Evolutionary conservation across 1,140 invertebrate species (phyloP), one percentile per base, ranked within the genome.

Genomic region (Tetragonula clypearis): DNA sequence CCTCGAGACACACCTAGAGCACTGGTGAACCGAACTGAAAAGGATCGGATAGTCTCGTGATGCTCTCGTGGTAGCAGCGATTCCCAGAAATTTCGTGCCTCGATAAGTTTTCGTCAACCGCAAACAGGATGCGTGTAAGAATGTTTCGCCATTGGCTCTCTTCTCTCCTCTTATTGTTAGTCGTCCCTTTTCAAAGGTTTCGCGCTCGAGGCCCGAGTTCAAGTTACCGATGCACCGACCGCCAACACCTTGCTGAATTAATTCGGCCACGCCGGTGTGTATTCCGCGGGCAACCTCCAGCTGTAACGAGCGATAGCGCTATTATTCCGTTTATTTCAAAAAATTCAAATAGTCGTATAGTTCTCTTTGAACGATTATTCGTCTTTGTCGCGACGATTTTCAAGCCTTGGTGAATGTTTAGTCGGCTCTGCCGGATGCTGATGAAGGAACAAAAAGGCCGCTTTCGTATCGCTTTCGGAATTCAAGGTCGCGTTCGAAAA

Each of bases 101-200:
- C 92, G 91, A 92, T 93, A 93, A 92, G 93, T 94, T 94, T 90
- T 94, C 93, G 93, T 94, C 93, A 94, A 94, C 93, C 92, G 93
- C 93, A 94, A 94, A 93, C 93, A 93, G 92, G 91, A 93, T 94
- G 94, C 93, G 93, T 94, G 93, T 92, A 94, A 94, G 92, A 94
- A 94, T 93, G 92, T 91, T 90, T 85, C 89, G 86, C 83, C 88
- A 84, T 90, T 89, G 87, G 82, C 86, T 82, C 76, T 66, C 17
- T n/a, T 41, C 72, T 75, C 35, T 81, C 68, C 62, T 35, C 65
- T 69, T 35, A 35, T 35, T 35, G 35, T 35, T 30, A 80, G 19
- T 72, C 49, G 58, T 77, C 76, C 79, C 81, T 65, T 85, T 86
- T 82, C 79, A 84, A 74, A 79, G 79, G 87, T 88, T 86, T 90